Evolutionary conservation across 2,888 invertebrate species (phyloP).

Genomic region (Drosophila fungiperda): DNA sequence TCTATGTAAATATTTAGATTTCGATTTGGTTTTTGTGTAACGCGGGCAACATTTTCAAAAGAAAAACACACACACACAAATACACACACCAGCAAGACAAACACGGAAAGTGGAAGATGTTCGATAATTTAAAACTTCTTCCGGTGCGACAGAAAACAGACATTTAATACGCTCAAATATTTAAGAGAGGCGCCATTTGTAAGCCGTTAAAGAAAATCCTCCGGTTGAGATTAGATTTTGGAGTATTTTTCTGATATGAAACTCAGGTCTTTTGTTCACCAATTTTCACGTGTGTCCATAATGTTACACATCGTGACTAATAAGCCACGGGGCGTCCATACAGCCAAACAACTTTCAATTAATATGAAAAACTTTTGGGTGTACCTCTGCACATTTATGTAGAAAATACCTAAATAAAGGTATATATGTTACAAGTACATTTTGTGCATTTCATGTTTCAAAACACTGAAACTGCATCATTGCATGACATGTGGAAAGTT

Average conservation of each 20-base stretch:
- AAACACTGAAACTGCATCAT: constrained; percentile 67
- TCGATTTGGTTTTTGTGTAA: constrained; percentile 35
- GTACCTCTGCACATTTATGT: constrained; percentile 21
- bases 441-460: constrained; percentile 74
- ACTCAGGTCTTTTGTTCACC: constrained; percentile 39
- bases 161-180: constrained; percentile 46
- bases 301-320: constrained; percentile 83
- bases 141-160: constrained; percentile 51
- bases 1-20: constrained; percentile 75
- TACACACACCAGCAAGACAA: constrained; percentile 33
- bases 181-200: constrained; percentile 49
- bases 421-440: constrained; percentile 26
- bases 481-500: constrained; percentile 79
- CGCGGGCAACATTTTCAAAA: constrained; percentile 51
- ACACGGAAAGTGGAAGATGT: constrained; percentile 39
- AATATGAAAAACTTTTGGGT: constrained; percentile 58
- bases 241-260: constrained; percentile 19
- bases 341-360: constrained; percentile 72
- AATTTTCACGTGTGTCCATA: constrained; percentile 63
- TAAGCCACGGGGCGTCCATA: constrained; percentile 81
- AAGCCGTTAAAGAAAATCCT: constrained; percentile 7
- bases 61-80: constrained; percentile 22
- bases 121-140: constrained; percentile 65
- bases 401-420: constrained; percentile 11
- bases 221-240: constrained; percentile 1